These are phyloP conservation scores for Nothocercus julius DNA, from an alignment of 2,113 vertebrate species.

Conservation along the genomic window DNA sequence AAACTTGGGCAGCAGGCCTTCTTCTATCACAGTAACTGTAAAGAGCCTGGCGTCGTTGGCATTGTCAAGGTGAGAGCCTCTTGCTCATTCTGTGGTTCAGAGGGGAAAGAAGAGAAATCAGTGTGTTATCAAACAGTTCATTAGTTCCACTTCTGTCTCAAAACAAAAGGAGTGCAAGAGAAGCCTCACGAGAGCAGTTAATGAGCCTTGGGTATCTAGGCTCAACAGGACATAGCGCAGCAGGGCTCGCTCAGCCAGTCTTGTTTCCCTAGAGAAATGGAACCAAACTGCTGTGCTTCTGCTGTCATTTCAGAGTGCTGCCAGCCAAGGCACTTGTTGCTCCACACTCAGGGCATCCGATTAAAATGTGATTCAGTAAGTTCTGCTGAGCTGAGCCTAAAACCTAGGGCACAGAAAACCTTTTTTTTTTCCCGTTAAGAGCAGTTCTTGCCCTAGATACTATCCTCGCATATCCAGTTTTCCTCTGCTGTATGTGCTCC, in stretches of 20 bases:
- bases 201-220: neutral
- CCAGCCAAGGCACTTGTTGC: neutral
- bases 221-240: rapidly evolving
- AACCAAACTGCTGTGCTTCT: neutral
- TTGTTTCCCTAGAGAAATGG: neutral
- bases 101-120: rapidly evolving
- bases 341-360: neutral
- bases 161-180: neutral
- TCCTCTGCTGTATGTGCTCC: neutral
- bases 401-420: neutral
- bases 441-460: neutral
- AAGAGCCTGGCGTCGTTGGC: conserved; percentile 90
- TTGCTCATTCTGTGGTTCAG: neutral
- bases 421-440: neutral
- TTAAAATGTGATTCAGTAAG: neutral
- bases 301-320: neutral
- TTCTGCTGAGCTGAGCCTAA: neutral
- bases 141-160: neutral
- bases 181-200: neutral
- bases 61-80: conserved; percentile 83
- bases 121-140: neutral
- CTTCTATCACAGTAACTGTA: conserved; percentile 99
- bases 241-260: neutral
- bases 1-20: conserved; percentile 88
- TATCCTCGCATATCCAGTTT: neutral